phyloP scores from a whole-genome alignment of 2,888 invertebrate genomes.

The Morpho helenor region DNA sequence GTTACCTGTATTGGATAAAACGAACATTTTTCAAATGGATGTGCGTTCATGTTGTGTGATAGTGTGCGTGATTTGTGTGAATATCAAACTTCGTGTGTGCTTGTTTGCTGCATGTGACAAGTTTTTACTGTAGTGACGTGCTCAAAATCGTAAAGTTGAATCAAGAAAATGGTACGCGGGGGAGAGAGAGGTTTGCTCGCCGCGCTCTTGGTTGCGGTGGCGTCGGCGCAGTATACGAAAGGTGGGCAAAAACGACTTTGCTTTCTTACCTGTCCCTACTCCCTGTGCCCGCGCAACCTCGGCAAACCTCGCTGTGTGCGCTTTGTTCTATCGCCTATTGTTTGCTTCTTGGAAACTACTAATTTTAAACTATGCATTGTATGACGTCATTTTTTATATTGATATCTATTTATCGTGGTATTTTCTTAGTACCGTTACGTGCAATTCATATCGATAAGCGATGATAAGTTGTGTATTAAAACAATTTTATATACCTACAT shows the following conservation, averaged over 20 bases:
- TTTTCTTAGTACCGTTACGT: conserved; percentile 9
- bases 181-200: conserved; percentile 57
- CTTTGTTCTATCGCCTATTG: conserved; percentile 65
- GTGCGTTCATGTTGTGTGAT: conserved; percentile 72
- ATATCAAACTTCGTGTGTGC: conserved; percentile 62
- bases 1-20: conserved; percentile 73
- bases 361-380: conserved; percentile 25
- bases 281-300: conserved; percentile 41
- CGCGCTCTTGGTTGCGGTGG: conserved; percentile 59
- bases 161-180: conserved; percentile 62
- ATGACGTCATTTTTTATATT: conserved; percentile 23
- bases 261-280: conserved; percentile 53
- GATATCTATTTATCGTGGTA: conserved; percentile 19
- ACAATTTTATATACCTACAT: background rate
- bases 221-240: conserved; percentile 71
- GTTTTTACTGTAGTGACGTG: conserved; percentile 68
- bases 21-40: conserved; percentile 78
- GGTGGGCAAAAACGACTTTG: conserved; percentile 48
- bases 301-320: conserved; percentile 39
- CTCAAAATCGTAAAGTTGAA: conserved; percentile 56
- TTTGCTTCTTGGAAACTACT: conserved; percentile 43
- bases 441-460: conserved; percentile 10
- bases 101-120: conserved; percentile 60
- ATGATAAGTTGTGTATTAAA: background rate
- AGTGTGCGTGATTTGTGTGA: conserved; percentile 72